A percentile compares a stretch with the other conserved stretches of the same genome.
phyloP scores from a whole-genome alignment of 2,113 vertebrate genomes.

The Ariopsis seemanni region DNA sequence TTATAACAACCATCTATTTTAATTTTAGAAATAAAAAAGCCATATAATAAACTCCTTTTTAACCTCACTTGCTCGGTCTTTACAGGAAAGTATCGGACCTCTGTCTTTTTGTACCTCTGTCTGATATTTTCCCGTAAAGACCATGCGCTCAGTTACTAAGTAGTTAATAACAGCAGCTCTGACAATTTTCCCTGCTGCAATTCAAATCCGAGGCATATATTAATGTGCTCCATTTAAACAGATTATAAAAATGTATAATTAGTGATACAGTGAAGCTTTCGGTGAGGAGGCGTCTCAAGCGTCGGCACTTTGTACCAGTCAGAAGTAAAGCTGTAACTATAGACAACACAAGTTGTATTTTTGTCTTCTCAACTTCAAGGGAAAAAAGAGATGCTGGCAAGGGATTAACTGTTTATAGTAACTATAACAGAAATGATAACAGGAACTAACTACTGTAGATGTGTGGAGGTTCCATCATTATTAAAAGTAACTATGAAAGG shows the following conservation, averaged over 20 bases:
- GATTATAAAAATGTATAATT: neutral
- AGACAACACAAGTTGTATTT: neutral
- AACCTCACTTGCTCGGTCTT: too few species aligned
- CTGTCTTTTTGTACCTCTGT: too few species aligned
- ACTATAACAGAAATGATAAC: neutral
- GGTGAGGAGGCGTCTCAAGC: neutral
- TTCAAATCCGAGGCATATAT: neutral
- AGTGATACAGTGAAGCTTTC: neutral
- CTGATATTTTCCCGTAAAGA: too few species aligned
- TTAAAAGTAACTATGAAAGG: neutral
- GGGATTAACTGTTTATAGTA: neutral
- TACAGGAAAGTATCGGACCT: too few species aligned
- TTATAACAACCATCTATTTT: too few species aligned
- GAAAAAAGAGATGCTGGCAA: neutral
- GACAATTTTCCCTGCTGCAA: too few species aligned
- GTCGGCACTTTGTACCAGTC: neutral
- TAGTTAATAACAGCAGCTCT: too few species aligned
- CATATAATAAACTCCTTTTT: too few species aligned
- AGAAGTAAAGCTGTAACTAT: neutral
- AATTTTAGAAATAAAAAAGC: too few species aligned
- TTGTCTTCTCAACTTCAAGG: neutral
- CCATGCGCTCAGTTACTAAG: too few species aligned
- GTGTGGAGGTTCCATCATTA: neutral
- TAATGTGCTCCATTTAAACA: neutral
- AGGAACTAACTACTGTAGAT: slow-evolving; percentile 8